A percentile compares a stretch with the other conserved stretches of the same genome.
phyloP scores from a whole-genome alignment of 2,888 invertebrate species.

The Acronicta psi region DNA sequence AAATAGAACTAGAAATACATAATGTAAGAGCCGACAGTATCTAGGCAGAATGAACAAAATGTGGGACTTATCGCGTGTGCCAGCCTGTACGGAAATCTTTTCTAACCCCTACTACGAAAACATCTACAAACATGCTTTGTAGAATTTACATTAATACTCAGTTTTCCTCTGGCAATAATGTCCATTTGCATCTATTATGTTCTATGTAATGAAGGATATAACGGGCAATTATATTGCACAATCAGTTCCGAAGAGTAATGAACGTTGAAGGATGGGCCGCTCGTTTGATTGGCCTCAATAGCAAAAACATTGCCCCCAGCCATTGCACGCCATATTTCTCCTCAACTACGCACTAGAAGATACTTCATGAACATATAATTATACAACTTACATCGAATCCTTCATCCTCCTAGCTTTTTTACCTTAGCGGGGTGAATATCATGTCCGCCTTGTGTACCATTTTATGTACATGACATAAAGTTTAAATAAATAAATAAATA shows the following conservation, averaged over 20 bases:
- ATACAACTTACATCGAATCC: too few relatives aligned
- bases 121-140: too few relatives aligned
- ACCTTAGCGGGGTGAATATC: too few relatives aligned
- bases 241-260: slow-evolving; percentile 24
- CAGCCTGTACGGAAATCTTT: slow-evolving; percentile 13
- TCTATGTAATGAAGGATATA: too few relatives aligned
- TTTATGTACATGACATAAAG: too few relatives aligned
- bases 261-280: slow-evolving; percentile 26
- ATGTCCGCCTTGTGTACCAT: too few relatives aligned
- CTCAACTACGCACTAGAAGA: slow-evolving; percentile 3
- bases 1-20: slow-evolving; percentile 41
- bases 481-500: too few relatives aligned
- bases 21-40: slow-evolving; percentile 37
- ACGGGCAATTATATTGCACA: slow-evolving; percentile 9
- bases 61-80: slow-evolving; percentile 23
- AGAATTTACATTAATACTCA: not conserved
- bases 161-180: too few relatives aligned
- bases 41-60: slow-evolving; percentile 24
- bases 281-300: slow-evolving; percentile 40
- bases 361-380: not conserved
- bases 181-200: too few relatives aligned
- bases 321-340: slow-evolving; percentile 22
- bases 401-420: too few relatives aligned
- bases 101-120: slow-evolving; percentile 12
- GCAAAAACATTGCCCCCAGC: slow-evolving; percentile 31